Base-by-base conservation (phyloP, 2,113 vertebrate species). In the Cercocebus atys region DNA sequence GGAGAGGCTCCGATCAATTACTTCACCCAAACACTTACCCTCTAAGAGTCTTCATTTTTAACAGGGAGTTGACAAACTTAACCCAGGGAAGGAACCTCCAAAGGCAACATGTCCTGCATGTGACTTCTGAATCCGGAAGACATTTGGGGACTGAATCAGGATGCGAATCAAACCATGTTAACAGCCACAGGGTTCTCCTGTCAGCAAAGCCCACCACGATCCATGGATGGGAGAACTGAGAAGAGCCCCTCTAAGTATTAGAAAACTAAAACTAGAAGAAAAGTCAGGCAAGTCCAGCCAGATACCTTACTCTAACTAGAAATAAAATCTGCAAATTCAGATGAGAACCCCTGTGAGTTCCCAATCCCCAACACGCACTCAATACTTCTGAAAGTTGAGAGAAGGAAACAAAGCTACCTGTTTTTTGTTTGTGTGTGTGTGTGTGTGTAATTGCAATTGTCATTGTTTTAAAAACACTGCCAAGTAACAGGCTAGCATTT, bases 291-390 rank as follows among this genome's bases (percentile, higher is more conserved):
- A 20, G 12, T 50, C 79, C 16, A 40, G 30, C 83, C 16, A 45
- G 20, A 32, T 16, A 23, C 68, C 20, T 85, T 11, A n/a, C 7
- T 72, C 59, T 76, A 59, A 50, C 5, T 6, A 76, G 80, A 90
- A 43, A 66, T 45, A 16, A 35, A 64, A 25, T 12, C 0, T 16
- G 2, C 3, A 3, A 45, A 23, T 13, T 17, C 68, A 22, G 32
- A 23, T 7, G 45, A 75, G 40, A 23, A 27, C 25, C 13, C 1
- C 52, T 18, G 13, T 9, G 80, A 57, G 38, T 18, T 0, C 6
- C 43, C 76, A 40, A 17, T 18, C 18, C 16, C 7, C 23, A 0
- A 1, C 16, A 5, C 0, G 18, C 5, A 17, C 1, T 0, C 22
- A 3, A 45, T 14, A 2, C 17, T 6, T 61, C 20, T 18, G 3